A percentile compares a stretch with the other conserved stretches of the same genome.
Evolutionary conservation across 2,797 vertebrate genomes (phyloP).

Genomic region (Lutra lutra): DNA sequence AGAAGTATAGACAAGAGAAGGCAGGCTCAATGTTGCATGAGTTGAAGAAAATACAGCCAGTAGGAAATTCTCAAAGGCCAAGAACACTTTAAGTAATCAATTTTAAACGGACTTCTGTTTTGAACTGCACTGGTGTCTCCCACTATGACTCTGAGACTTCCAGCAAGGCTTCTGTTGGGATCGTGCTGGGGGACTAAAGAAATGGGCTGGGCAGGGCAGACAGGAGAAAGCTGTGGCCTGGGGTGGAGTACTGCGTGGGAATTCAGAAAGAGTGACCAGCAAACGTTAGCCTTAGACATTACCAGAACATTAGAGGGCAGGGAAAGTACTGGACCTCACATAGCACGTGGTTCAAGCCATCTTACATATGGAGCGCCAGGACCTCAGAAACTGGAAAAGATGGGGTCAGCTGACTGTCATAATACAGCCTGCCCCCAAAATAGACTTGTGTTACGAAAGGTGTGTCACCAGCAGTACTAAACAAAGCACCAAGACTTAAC

Average conservation of each 20-base stretch:
- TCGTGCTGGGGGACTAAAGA: neutral
- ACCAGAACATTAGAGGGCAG: neutral
- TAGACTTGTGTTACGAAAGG: neutral
- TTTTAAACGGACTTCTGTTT: neutral
- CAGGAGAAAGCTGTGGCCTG: neutral
- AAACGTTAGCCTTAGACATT: neutral
- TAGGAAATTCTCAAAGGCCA: neutral
- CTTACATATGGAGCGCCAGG: neutral
- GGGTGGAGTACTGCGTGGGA: neutral
- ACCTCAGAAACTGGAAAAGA: neutral
- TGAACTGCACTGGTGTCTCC: neutral
- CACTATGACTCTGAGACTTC: neutral
- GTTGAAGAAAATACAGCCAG: neutral
- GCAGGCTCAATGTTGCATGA: neutral
- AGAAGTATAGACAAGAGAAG: neutral
- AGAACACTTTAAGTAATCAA: neutral
- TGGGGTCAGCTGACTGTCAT: neutral
- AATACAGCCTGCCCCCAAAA: neutral
- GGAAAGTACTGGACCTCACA: neutral
- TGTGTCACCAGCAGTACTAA: neutral
- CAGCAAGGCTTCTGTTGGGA: neutral
- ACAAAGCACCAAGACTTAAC: conserved; percentile 13
- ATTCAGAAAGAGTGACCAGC: neutral
- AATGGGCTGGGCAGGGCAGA: neutral
- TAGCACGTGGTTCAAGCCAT: neutral